These are phyloP conservation scores for Prinia subflava DNA, from an alignment of 2,113 vertebrate species.

Conservation along the genomic window DNA sequence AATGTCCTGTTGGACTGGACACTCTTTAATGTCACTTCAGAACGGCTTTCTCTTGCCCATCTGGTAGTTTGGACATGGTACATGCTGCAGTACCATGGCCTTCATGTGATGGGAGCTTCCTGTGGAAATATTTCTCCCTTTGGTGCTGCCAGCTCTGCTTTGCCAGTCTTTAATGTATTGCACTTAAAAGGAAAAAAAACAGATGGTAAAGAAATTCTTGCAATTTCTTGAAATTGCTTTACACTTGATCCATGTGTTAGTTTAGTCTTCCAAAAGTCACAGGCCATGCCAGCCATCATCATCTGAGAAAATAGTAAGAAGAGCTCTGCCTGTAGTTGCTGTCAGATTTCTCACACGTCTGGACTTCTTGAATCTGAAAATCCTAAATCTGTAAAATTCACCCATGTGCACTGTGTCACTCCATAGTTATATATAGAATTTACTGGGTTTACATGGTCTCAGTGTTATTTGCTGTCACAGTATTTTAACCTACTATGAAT, in stretches of 20 bases:
- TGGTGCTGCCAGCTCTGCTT: neutral
- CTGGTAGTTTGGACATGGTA: neutral
- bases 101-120: neutral
- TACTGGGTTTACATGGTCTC: neutral
- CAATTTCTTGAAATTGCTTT: neutral
- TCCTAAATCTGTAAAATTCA: neutral
- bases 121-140: neutral
- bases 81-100: neutral
- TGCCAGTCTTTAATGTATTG: neutral
- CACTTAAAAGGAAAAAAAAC: neutral
- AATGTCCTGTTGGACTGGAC: accelerated
- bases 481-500: neutral
- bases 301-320: neutral
- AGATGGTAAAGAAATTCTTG: neutral
- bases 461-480: neutral
- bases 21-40: neutral
- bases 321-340: neutral
- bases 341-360: neutral
- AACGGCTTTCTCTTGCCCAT: neutral
- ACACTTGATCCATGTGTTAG: neutral
- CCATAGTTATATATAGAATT: neutral
- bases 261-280: neutral
- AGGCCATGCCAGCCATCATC: neutral
- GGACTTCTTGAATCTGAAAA: neutral
- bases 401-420: neutral